Evolutionary conservation across 2,888 invertebrate species (phyloP).

Genomic region (Chymomyza procnemis): DNA sequence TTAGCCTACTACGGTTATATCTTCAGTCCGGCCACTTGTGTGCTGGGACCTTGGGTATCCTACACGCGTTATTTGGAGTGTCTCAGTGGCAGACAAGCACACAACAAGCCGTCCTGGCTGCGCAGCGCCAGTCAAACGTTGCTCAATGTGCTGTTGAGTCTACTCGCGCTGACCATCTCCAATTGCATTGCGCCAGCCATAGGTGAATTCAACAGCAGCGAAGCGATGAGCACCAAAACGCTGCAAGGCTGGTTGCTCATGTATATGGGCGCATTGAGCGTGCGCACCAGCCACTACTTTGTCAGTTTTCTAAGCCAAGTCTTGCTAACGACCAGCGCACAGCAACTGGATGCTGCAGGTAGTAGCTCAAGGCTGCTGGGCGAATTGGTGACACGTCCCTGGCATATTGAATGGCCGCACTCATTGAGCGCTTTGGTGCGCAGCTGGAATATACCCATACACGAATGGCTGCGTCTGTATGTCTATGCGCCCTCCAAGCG

Average conservation of each 20-base stretch:
- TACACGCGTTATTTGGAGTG: slow-evolving; percentile 83
- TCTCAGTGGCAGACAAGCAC: slow-evolving; percentile 50
- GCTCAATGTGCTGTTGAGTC: slow-evolving; percentile 80
- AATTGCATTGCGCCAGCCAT: slow-evolving; percentile 87
- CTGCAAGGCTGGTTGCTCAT: slow-evolving; percentile 83
- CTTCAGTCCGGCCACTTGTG: slow-evolving; percentile 88
- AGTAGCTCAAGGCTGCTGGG: slow-evolving; percentile 78
- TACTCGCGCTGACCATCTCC: slow-evolving; percentile 85
- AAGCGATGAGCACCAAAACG: slow-evolving; percentile 56
- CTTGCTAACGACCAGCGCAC: slow-evolving; percentile 84
- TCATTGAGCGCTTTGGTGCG: slow-evolving; percentile 95
- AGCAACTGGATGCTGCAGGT: slow-evolving; percentile 78
- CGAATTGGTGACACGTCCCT: slow-evolving; percentile 84
- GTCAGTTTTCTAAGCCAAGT: slow-evolving; percentile 91
- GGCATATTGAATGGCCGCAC: slow-evolving; percentile 91
- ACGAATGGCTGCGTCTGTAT: slow-evolving; percentile 96
- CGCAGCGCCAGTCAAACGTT: slow-evolving; percentile 81
- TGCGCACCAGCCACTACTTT: slow-evolving; percentile 97
- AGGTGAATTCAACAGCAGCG: slow-evolving; percentile 82
- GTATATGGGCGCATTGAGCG: slow-evolving; percentile 93
- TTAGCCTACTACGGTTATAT: slow-evolving; percentile 81
- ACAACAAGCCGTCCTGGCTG: slow-evolving; percentile 76
- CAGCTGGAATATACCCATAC: slow-evolving; percentile 98
- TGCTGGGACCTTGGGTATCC: slow-evolving; percentile 95
- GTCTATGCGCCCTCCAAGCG: slow-evolving; percentile 86